phyloP scores from a whole-genome alignment of 2,888 invertebrate species.

The Acleris sparsana region DNA sequence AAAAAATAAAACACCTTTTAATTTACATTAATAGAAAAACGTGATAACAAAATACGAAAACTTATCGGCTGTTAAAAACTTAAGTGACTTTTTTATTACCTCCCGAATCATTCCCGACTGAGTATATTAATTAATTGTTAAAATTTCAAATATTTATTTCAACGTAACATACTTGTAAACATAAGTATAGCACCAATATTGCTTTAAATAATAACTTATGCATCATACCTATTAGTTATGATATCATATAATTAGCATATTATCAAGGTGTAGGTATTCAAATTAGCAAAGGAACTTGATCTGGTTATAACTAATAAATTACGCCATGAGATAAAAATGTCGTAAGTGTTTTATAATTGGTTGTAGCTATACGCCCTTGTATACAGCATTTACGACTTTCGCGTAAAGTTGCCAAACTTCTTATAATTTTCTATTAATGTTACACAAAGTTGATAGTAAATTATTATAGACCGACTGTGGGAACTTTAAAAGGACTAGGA shows the following conservation, averaged over 20 bases:
- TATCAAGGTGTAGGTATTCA: constrained; percentile 29
- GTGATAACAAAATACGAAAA: too few species aligned
- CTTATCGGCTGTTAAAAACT: too few species aligned
- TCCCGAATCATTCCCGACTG: too few species aligned
- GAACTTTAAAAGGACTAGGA: background rate
- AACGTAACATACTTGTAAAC: too few species aligned
- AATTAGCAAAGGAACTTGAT: constrained; percentile 17
- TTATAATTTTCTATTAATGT: constrained; percentile 4
- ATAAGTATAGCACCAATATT: background rate
- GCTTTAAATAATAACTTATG: constrained; percentile 4
- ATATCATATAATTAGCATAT: constrained; percentile 30
- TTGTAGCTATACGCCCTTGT: too few species aligned
- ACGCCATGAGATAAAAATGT: background rate
- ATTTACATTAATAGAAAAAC: too few species aligned
- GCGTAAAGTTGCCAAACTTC: background rate
- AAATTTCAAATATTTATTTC: too few species aligned
- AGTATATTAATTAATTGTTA: too few species aligned
- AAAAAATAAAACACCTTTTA: too few species aligned
- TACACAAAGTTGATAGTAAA: background rate
- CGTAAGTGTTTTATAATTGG: background rate
- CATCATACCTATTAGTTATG: constrained; percentile 13
- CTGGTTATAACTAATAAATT: constrained; percentile 7
- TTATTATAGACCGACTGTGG: constrained; percentile 9
- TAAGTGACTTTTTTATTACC: too few species aligned
- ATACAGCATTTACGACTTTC: too few species aligned